Conservation (phyloP, 2,113 vertebrate genomes). For the Vanacampus margaritifer region DNA sequence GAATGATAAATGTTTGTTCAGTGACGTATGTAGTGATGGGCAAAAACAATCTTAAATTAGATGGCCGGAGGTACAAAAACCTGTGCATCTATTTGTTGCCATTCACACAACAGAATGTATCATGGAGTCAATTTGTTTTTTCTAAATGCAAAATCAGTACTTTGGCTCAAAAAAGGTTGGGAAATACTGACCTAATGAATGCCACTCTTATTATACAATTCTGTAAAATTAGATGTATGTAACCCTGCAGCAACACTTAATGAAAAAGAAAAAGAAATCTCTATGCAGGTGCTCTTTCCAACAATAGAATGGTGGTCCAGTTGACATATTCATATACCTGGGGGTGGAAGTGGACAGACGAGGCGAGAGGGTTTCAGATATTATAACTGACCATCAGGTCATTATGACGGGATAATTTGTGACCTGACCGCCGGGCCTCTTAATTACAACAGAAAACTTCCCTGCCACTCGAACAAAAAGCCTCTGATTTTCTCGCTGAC, state of each 20-base stretch:
- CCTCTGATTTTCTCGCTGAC: constrained; percentile 37
- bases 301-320: no score
- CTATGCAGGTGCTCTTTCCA: no score
- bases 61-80: no score
- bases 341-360: background rate
- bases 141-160: no score
- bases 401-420: constrained; percentile 26
- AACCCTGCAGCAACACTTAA: no score
- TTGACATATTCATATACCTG: background rate
- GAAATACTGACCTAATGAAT: no score
- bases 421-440: constrained; percentile 34
- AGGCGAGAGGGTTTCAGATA: background rate
- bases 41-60: background rate
- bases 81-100: background rate
- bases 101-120: background rate
- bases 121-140: background rate
- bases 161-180: no score
- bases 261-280: no score
- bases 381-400: background rate
- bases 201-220: no score
- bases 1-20: background rate
- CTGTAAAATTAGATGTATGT: no score
- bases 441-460: constrained; percentile 39
- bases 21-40: background rate
- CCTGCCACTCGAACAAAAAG: constrained; percentile 34